Evolutionary conservation across 2,797 vertebrate species (phyloP), one percentile per base, ranked within the genome.

Genomic region (Thripadectes ignobilis): DNA sequence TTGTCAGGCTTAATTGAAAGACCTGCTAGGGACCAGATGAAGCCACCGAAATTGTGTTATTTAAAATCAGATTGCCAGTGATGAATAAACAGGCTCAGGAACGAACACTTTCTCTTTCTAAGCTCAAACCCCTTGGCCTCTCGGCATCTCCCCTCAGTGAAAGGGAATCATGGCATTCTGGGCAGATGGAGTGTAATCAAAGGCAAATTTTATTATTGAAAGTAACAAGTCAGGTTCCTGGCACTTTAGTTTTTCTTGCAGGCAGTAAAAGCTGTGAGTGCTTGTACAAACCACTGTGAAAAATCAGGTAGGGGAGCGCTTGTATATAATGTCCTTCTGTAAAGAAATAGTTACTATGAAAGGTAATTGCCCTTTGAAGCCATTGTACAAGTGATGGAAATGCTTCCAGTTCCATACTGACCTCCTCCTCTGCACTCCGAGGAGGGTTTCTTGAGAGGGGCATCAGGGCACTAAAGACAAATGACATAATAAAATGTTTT

Each of bases 1-100:
- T 78, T 95, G 90, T 93, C 75, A 80, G 89, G 38, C 69, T 94
- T 96, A 38, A 82, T 92, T 91, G 94, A 76, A 79, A 91, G 88
- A 80, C 29, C 59, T 94, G 52, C 55, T 82, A 59, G 74, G 61
- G 74, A 67, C 52, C 81, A 91, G 90, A 32, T 68, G 69, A 95
- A 93, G 79, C 58, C 66, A 29, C 45, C 66, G 57, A 73, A 91
- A 91, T 36, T 27, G 58, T 78, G 73, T 92, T 95, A 63, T 84
- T 96, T 90, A 91, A 89, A 92, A 93, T 92, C 69, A 88, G 76
- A 69, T 92, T 92, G 79, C 48, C 36, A 45, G 48, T 76, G 93
- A 92, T 93, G 91, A 92, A 83, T 94, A 88, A 93, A 88, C 82
- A 89, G 85, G 75, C 76, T 92, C 14, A 10, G 76, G 58, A 93